Percentiles rank a stretch among this genome's conserved stretches.
Conservation (phyloP, 2,888 invertebrate species). For the Nymphalis urticae region DNA sequence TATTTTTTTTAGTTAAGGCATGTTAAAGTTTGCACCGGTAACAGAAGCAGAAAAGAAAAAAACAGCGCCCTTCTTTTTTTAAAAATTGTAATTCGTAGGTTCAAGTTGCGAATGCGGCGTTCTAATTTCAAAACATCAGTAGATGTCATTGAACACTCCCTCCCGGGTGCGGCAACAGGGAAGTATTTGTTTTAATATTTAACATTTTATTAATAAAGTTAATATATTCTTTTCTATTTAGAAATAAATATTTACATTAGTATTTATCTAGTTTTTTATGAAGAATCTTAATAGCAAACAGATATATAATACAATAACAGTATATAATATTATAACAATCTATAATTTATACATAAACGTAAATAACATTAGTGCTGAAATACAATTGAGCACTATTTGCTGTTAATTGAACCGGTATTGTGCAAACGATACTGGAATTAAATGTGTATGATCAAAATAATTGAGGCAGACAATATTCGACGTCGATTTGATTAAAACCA, state of each 20-base stretch:
- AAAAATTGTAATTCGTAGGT: conserved; percentile 79
- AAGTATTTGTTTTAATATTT: conserved; percentile 46
- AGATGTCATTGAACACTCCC: conserved; percentile 81
- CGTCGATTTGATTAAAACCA: conserved; percentile 25
- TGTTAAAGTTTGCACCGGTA: conserved; percentile 38
- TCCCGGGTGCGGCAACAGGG: conserved; percentile 50
- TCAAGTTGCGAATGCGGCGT: conserved; percentile 79
- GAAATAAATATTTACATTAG: no score
- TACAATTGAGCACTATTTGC: conserved; percentile 24
- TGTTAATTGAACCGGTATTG: conserved; percentile 24
- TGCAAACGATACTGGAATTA: conserved; percentile 22
- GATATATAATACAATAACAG: no score
- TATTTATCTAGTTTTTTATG: no score
- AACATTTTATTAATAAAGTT: no score
- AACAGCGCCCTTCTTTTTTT: conserved; percentile 72
- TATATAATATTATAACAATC: not conserved
- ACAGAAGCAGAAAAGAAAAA: conserved; percentile 63
- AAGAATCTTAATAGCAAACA: not conserved
- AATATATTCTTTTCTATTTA: no score
- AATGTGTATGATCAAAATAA: conserved; percentile 19
- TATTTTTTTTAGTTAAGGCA: conserved; percentile 5
- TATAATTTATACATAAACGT: conserved; percentile 13
- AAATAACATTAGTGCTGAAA: conserved; percentile 11
- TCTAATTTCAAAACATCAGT: conserved; percentile 81
- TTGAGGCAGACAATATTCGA: conserved; percentile 26